Evolutionary conservation across 2,797 vertebrate genomes (phyloP), one percentile per base, ranked within the genome.

Genomic region (Meriones psammophilus): DNA sequence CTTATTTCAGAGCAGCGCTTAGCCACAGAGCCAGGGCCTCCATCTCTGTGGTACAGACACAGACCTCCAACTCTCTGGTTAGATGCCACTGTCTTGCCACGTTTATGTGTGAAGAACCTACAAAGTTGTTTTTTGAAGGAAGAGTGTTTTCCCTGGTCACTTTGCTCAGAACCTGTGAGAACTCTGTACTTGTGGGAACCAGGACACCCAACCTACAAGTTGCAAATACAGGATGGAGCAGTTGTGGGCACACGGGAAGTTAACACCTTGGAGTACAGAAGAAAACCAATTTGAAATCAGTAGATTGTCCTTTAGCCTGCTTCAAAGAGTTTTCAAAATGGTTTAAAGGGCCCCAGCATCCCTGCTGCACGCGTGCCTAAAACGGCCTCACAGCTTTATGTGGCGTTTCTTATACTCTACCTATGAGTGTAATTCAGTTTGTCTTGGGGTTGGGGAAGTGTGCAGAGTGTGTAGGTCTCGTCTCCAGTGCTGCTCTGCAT

Each of bases 271-370:
- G 30, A n/a, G 64, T 78, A 71, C 62, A 6, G 26, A 54, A 36
- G 68, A 79, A 94, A 93, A 74, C 56, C 60, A 81, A 22, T 92
- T 88, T 76, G 88, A 92, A 86, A 26, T 86, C 2, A 13, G 69
- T 69, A 73, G 50, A 88, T n/a, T 89, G n/a, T 94, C n/a, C 58
- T 96, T 91, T 68, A 46, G 83, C 95, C 86, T 84, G n/a, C 18
- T 71, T 14, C 7, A 46, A 64, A 88, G 68, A 66, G 30, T 84
- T 95, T 30, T 88, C 39, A 88, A 69, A 80, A 64, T 94, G 28
- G 2, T 90, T 88, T 73, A 92, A 92, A 79, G 15, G 58, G 66
- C 92, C 39, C 46, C 15, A 6, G 62, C 86, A 76, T 92, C n/a
- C 54, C 13, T 42, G 30, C 89, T 87, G 64, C n/a, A 84, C 54